Evolutionary conservation across 53 echinoderm and acorn worm species (phyloP), one percentile per base, ranked within the genome.

Genomic region (Patiria pectinifera): DNA sequence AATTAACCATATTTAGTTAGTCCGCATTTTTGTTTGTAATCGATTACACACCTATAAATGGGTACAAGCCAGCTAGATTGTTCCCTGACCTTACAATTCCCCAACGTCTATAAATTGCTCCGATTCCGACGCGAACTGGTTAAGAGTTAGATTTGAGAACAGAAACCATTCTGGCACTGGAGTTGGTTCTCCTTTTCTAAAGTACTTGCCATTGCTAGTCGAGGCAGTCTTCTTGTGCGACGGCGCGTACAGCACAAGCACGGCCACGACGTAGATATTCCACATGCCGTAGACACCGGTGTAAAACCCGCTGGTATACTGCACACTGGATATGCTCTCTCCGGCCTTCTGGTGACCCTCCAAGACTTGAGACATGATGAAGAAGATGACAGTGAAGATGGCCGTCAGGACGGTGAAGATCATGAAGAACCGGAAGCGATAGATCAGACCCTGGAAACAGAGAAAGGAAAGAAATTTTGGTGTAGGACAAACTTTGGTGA

Each of bases 361-460:
- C 78, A 95, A 94, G 90, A 99, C 95, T 92, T 99, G 99, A 9
- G 97, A 97, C 87, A 95, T 72, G 91, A 99, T 94, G 93, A 99
- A 99, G 92, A 97, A 99, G 91, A 97, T 76, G 24, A 97, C 95
- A n/a, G 99, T 99, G 93, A 96, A 89, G 94, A 95, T 71, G 87
- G 99, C 99, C 45, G 95, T 94, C 53, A 99, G 48, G 78, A 95
- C 71, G 4, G 99, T 97, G 92, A 99, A 95, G 78, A 97, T 72
- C 97, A 99, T 99, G 99, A 99, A 99, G 95, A 99, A 99, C 6
- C 95, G 97, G 94, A 99, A 99, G 9, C 99, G 96, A 93, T 92
- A 99, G 89, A 99, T 94, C 79, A 99, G 85, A 44, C 97, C 99
- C 97, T 97, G 92, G 61, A 78, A 16, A n/a, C 58, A 13, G 58